Base-by-base conservation (phyloP, 2,113 vertebrate genomes). In the Arenaria interpres region DNA sequence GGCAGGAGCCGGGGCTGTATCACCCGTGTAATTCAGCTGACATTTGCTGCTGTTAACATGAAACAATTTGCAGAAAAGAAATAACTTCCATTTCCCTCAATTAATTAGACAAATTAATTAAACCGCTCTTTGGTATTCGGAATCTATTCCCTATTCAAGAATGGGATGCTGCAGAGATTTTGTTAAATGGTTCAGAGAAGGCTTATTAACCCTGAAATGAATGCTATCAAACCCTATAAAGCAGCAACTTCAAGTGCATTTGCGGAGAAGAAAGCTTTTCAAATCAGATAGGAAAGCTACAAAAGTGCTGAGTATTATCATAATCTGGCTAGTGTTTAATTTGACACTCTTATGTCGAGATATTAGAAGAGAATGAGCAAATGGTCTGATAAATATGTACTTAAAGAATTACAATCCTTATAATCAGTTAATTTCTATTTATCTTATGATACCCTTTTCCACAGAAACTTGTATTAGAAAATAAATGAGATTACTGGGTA, bases 81-180 rank as follows among this genome's bases (percentile, higher is more conserved):
- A 74, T 48, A 67, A 18, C 67, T 80, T 73, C 81, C 57, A 57
- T 93, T 95, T 78, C 89, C 92, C 85, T 59, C 94, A 53, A 60
- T 96, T 97, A 96, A 97, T 97, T 93, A 96, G 90, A 82, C 94
- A 97, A 95, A 97, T 79, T 75, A 97, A 97, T 97, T 96, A 96
- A 96, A 90, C 59, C 5, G 9, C 66, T 66, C 95, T 76, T 89
- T 73, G 82, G 74, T 78, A 50, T 74, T 92, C 20, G 19, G 79
- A 63, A 56, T 84, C 66, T 79, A 16, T 92, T 93, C 81, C 85
- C 84, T 46, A 39, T 64, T 95, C 66, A 41, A 77, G 79, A 28
- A 8, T 22, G 48, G 89, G 94, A 73, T 50, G 62, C 82, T 88
- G 46, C 59, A 91, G 93, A 96, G 96, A 95, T 89, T 90, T 88